Evolutionary conservation across 2,888 invertebrate genomes (phyloP), one percentile per base, ranked within the genome.

Genomic region (Neelides folsomi): DNA sequence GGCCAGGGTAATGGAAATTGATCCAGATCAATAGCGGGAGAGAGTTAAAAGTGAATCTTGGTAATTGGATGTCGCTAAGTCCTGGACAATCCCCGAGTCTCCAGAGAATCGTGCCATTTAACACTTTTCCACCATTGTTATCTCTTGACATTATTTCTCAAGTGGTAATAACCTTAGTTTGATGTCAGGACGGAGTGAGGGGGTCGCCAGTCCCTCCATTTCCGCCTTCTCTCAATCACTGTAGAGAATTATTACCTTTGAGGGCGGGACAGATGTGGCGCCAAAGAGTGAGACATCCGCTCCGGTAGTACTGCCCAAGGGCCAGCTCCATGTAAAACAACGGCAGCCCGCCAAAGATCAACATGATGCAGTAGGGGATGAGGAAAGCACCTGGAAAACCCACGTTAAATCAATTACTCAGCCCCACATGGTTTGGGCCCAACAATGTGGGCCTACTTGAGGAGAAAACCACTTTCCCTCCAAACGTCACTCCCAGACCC

Each of bases 201-300:
- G 20, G 20, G 42, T 18, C 4, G 13, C 12, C 20, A 44, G 13
- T n/a, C n/a, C n/a, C 27, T 27, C 27, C 27, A 27, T 27, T 27
- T 27, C 19, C 43, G 4, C 43, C 19, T 19, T 15, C 15, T 4
- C 43, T 43, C 43, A 16, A 15, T 43, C 43, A 16, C 43, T 7
- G n/a, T n/a, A n/a, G 15, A 15, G 19, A 16, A 3, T 12, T 27
- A 27, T 73, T 71, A 84, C 90, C 92, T 80, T 88, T 89, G 55
- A 90, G 77, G 53, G 92, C 85, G 0, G 94, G 93, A 71, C 92
- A 92, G 66, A 93, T 86, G 63, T 86, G 78, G 67, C 84, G 85
- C 93, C 93, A 93, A 56, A 93, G 82, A 44, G 89, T 87, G 57
- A 94, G 79, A 60, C 90, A 90, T 47, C 94, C 94, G 68, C 85